Evolutionary conservation across 1,140 invertebrate genomes (phyloP).

Genomic region (Neodiprion lecontei): DNA sequence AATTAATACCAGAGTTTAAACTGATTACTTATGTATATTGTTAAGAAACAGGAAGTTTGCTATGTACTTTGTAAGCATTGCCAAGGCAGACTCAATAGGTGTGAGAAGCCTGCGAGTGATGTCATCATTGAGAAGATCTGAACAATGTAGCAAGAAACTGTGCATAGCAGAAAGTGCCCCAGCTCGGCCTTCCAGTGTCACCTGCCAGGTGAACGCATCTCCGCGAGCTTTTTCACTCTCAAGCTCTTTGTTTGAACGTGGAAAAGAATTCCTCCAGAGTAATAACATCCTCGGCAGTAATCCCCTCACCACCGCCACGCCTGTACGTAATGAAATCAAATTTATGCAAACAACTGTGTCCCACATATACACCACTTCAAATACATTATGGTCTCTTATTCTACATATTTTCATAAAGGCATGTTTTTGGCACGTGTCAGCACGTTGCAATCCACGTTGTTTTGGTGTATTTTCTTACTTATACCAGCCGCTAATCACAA

Average conservation of each 20-base stretch:
- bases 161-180: slow-evolving; percentile 96
- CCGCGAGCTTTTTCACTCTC: slow-evolving; percentile 97
- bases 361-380: too few species aligned
- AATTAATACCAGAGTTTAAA: background rate
- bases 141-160: slow-evolving; percentile 90
- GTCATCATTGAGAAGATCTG: slow-evolving; percentile 90
- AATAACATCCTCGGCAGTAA: slow-evolving; percentile 91
- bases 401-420: background rate
- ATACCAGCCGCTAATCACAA: too few species aligned
- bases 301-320: slow-evolving; percentile 86
- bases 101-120: slow-evolving; percentile 85
- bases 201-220: slow-evolving; percentile 99
- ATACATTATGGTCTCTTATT: background rate
- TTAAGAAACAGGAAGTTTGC: background rate
- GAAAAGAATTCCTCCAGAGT: slow-evolving; percentile 98
- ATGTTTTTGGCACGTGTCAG: too few species aligned
- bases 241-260: slow-evolving; percentile 92
- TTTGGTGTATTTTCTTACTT: too few species aligned
- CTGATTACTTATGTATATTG: background rate
- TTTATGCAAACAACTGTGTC: background rate
- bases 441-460: too few species aligned
- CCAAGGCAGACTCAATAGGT: slow-evolving; percentile 93
- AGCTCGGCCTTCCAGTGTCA: slow-evolving; percentile 94
- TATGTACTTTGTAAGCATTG: slow-evolving; percentile 91
- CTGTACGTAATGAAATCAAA: slow-evolving; percentile 57